Percentiles rank a stretch among this genome's conserved stretches.
Conservation (phyloP, 2,888 invertebrate genomes). For the Ornithoptera priamus region DNA sequence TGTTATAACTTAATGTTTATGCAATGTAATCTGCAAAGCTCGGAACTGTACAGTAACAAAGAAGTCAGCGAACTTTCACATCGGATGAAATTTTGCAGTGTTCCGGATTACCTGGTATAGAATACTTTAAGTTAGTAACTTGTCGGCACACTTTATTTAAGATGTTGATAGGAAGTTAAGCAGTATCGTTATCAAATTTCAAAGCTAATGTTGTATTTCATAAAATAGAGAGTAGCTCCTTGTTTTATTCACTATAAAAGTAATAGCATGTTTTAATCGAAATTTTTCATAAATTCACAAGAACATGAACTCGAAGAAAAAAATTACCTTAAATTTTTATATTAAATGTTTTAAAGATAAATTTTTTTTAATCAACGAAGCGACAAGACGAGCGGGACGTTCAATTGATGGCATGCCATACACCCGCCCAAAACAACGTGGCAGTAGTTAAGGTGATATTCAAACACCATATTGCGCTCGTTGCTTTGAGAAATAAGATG, state of each 20-base stretch:
- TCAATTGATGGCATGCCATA: too few species aligned
- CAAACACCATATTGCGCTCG: too few species aligned
- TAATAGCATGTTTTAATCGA: neutral
- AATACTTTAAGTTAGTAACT: conserved; percentile 13
- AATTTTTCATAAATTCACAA: too few species aligned
- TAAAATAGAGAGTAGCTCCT: neutral
- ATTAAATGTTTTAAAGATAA: too few species aligned
- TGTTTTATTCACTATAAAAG: neutral
- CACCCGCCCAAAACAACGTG: too few species aligned
- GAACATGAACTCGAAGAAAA: too few species aligned
- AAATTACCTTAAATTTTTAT: too few species aligned
- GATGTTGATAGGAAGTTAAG: neutral
- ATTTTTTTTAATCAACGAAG: too few species aligned
- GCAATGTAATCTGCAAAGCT: conserved; percentile 25
- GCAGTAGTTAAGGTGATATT: too few species aligned
- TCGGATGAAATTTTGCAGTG: conserved; percentile 23
- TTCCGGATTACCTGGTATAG: conserved; percentile 25
- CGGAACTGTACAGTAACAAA: conserved; percentile 27
- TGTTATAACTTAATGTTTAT: conserved; percentile 6
- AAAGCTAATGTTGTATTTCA: neutral
- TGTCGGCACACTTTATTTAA: conserved; percentile 13
- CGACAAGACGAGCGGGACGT: too few species aligned
- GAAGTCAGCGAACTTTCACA: conserved; percentile 26
- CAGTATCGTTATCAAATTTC: neutral
- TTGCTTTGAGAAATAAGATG: too few species aligned